These are phyloP conservation scores for Epinotia ramella DNA, from an alignment of 2,888 invertebrate genomes.

Conservation along the genomic window DNA sequence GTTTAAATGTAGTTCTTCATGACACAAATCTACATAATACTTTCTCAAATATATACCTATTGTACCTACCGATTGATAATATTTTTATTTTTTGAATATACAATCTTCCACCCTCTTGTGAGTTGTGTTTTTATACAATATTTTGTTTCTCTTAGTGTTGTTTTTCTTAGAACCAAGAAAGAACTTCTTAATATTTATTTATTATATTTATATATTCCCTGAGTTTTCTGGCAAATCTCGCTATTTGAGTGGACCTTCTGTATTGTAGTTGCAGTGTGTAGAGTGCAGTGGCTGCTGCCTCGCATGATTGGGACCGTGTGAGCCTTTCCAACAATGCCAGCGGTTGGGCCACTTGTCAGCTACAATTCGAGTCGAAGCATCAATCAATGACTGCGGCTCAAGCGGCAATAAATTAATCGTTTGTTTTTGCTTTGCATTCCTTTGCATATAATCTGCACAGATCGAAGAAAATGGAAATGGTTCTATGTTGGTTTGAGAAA, in stretches of 20 bases:
- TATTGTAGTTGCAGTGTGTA: conserved; percentile 17
- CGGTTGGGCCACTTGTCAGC: conserved; percentile 36
- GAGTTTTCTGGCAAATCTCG: not conserved
- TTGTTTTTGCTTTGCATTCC: conserved; percentile 13
- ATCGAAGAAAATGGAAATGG: not conserved
- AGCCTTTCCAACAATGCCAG: conserved; percentile 42
- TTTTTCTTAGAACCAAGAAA: not conserved
- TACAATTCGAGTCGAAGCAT: conserved; percentile 29
- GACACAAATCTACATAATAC: no score
- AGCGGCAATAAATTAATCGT: conserved; percentile 24
- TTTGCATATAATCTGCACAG: not conserved
- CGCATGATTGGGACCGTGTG: conserved; percentile 42
- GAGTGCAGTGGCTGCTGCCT: conserved; percentile 10
- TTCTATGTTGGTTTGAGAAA: not conserved
- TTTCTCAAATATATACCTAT: no score
- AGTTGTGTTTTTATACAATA: no score
- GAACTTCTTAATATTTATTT: not conserved
- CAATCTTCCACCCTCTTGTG: no score
- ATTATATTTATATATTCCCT: no score
- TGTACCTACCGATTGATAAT: no score
- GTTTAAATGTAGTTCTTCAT: no score
- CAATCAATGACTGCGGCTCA: conserved; percentile 37
- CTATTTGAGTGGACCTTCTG: conserved; percentile 13
- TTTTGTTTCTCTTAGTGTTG: no score
- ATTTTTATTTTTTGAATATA: no score